Evolutionary conservation across 2,888 invertebrate species (phyloP).

Genomic region (Trachelus iudaicus): DNA sequence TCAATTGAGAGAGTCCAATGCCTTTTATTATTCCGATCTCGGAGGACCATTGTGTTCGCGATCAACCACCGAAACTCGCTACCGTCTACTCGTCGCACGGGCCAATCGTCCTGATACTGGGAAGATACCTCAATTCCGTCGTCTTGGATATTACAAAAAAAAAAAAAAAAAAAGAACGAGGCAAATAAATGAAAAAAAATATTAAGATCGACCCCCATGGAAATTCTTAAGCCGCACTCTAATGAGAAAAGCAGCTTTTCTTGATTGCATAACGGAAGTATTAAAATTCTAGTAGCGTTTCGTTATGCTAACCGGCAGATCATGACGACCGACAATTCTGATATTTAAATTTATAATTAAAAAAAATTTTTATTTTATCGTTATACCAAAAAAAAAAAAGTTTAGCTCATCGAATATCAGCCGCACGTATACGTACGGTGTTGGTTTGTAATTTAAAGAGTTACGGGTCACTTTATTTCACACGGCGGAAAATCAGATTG

Average conservation of each 20-base stretch:
- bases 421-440: background rate
- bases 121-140: conserved; percentile 36
- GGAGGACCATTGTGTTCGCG: conserved; percentile 23
- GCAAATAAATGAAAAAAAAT: background rate
- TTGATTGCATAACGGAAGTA: background rate
- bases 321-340: background rate
- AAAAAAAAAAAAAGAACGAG: background rate
- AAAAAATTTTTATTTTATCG: no score
- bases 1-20: conserved; percentile 51
- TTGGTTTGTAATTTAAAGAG: background rate
- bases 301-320: background rate
- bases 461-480: background rate
- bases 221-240: background rate
- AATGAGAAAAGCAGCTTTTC: background rate
- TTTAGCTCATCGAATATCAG: background rate
- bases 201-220: background rate
- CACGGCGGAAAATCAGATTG: background rate
- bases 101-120: conserved; percentile 39
- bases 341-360: background rate
- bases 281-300: background rate
- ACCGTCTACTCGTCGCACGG: conserved; percentile 39
- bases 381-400: background rate
- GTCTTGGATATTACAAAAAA: background rate
- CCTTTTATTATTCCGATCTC: conserved; percentile 48
- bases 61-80: conserved; percentile 11